phyloP scores from a whole-genome alignment of 2,113 vertebrate genomes.

The Amazona vittata region DNA sequence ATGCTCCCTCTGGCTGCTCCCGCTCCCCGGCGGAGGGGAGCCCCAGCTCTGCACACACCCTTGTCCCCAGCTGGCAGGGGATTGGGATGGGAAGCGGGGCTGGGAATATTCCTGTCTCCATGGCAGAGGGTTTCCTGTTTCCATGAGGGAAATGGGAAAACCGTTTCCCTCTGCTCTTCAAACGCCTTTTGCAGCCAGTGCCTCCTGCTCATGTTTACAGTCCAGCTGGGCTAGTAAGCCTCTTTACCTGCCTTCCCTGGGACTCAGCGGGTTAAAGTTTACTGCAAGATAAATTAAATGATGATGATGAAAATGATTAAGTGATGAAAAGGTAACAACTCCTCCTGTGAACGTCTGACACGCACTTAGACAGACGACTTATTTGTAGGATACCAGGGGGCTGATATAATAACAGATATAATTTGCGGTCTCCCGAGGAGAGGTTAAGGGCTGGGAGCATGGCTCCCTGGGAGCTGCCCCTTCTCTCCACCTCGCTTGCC shows the following conservation, averaged over 20 bases:
- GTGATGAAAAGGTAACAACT: conserved; percentile 36
- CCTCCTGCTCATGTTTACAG: neutral
- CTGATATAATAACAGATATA: conserved; percentile 78
- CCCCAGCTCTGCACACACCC: neutral
- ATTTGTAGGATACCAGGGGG: conserved; percentile 73
- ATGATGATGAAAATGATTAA: conserved; percentile 37
- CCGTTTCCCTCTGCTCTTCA: neutral
- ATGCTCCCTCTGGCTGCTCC: fast-evolving
- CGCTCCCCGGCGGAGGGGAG: fast-evolving
- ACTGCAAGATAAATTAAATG: conserved; percentile 31
- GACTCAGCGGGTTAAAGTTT: conserved; percentile 17
- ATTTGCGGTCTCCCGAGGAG: conserved; percentile 82
- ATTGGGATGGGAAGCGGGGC: neutral
- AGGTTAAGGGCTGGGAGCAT: conserved; percentile 86
- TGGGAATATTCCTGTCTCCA: neutral
- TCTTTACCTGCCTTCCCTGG: neutral
- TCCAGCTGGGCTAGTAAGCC: neutral
- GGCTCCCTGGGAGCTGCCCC: conserved; percentile 77
- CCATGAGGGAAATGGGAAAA: neutral
- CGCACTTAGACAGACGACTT: conserved; percentile 47
- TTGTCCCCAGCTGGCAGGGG: fast-evolving
- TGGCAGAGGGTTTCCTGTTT: neutral
- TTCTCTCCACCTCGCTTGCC: conserved; percentile 79
- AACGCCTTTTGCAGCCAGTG: neutral
- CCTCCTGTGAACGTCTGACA: conserved; percentile 15